Percentiles rank a stretch among this genome's conserved stretches.
Conservation (phyloP, 1,140 invertebrate species). For the Eubasilissa regina region DNA sequence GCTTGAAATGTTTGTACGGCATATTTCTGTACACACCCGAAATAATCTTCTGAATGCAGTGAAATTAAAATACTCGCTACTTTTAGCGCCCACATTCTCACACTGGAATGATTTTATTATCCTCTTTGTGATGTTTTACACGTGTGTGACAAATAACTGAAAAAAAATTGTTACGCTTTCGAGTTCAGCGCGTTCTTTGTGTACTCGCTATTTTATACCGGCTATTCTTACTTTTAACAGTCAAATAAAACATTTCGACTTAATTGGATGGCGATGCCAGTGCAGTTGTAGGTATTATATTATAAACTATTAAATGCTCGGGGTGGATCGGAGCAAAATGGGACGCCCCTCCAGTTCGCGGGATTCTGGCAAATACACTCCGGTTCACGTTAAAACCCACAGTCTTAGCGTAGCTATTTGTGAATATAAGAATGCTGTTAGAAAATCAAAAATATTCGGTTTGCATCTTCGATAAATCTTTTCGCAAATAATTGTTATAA, state of each 20-base stretch:
- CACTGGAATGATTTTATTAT: constrained; percentile 15
- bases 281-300: background rate
- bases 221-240: background rate
- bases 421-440: too few species aligned
- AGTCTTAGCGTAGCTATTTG: too few species aligned
- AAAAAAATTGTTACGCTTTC: constrained; percentile 5
- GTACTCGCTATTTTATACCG: background rate
- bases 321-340: too few species aligned
- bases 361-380: too few species aligned
- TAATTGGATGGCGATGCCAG: background rate
- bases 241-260: background rate
- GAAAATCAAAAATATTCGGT: too few species aligned
- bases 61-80: constrained; percentile 13
- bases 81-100: constrained; percentile 6
- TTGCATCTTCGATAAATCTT: too few species aligned
- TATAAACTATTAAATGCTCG: too few species aligned
- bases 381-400: too few species aligned
- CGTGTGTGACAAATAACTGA: constrained; percentile 13
- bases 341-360: too few species aligned
- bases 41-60: background rate
- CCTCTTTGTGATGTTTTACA: constrained; percentile 10
- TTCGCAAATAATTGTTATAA: too few species aligned
- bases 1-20: too few species aligned
- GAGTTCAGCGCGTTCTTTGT: constrained; percentile 2
- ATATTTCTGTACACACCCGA: background rate